Evolutionary conservation across 2,888 invertebrate genomes (phyloP).

Genomic region (Apodemia zela): DNA sequence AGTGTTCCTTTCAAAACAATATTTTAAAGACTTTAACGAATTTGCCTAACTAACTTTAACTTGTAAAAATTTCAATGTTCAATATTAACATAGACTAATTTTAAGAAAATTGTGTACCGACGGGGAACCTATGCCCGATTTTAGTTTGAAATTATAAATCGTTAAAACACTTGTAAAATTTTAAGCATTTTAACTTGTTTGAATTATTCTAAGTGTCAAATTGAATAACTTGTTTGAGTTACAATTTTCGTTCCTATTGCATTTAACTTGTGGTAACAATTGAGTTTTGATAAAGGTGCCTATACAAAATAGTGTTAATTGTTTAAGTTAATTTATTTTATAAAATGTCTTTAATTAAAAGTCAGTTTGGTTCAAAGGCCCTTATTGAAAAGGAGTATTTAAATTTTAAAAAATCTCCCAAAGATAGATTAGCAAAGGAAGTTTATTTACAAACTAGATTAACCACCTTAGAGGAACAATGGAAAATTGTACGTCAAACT

Average conservation of each 20-base stretch:
- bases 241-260: not conserved
- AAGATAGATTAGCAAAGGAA: not conserved
- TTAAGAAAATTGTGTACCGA: conserved; percentile 6
- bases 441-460: not conserved
- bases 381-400: too few relatives aligned
- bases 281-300: not conserved
- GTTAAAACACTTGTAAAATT: conserved; percentile 3
- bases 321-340: not conserved
- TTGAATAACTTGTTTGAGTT: not conserved
- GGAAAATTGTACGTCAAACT: not conserved
- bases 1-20: too few relatives aligned
- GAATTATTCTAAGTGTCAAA: not conserved
- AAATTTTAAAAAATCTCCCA: not conserved
- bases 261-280: not conserved
- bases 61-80: conserved; percentile 7
- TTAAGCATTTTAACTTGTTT: not conserved
- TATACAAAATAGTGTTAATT: not conserved
- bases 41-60: not conserved
- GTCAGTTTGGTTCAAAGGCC: not conserved
- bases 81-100: conserved; percentile 7
- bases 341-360: not conserved
- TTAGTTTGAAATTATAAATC: not conserved
- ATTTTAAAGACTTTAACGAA: not conserved
- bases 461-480: not conserved
- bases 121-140: conserved; percentile 9